Percentiles rank a stretch among this genome's conserved stretches.
Evolutionary conservation across 2,888 invertebrate genomes (phyloP).

Genomic region (Heliconius sara): DNA sequence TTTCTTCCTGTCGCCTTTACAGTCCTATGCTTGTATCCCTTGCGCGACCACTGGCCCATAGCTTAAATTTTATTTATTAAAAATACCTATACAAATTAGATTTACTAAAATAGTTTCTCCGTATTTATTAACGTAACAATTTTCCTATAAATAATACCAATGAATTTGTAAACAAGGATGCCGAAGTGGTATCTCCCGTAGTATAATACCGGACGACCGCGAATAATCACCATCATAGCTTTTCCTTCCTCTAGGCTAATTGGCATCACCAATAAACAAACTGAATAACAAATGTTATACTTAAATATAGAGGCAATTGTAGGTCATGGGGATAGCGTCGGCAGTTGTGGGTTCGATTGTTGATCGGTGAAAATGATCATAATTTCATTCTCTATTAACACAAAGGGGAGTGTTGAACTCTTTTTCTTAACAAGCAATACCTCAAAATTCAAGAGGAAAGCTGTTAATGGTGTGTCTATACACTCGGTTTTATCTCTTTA

Average conservation of each 20-base stretch:
- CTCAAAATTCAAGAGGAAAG: no score
- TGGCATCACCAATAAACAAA: neutral
- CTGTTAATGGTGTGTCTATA: no score
- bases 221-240: constrained; percentile 1
- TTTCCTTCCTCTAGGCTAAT: constrained; percentile 24
- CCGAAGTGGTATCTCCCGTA: constrained; percentile 1
- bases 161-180: constrained; percentile 22
- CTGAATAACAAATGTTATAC: constrained; percentile 15
- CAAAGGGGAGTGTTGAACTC: neutral
- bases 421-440: no score
- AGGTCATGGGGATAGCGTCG: neutral
- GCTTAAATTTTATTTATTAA: no score
- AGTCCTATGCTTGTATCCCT: no score
- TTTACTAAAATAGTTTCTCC: neutral
- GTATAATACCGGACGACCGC: constrained; percentile 11
- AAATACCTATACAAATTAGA: neutral
- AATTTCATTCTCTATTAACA: neutral
- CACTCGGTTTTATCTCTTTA: no score
- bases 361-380: no score
- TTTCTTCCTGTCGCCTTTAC: no score
- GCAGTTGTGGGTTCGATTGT: neutral
- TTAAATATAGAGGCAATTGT: neutral
- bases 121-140: neutral
- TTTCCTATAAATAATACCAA: neutral
- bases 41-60: no score